Percentiles rank a stretch among this genome's conserved stretches.
Conservation (phyloP, 1,140 invertebrate species). For the Panagrolaimus sp. region DNA sequence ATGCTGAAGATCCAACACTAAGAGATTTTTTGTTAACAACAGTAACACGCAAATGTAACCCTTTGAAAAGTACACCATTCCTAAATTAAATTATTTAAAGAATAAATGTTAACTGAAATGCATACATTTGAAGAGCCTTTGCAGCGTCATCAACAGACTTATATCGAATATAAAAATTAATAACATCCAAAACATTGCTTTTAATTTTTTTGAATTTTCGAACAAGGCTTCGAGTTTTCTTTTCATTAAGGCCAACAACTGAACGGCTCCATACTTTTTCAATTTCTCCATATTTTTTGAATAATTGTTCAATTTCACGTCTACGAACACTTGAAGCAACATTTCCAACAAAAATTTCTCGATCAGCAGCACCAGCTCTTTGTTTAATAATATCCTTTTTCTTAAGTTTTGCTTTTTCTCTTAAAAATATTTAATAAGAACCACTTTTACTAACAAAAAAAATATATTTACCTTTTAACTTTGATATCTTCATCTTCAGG, state of each 20-base stretch:
- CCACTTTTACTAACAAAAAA: not conserved
- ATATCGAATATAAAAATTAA: slow-evolving; percentile 7
- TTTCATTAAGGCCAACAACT: slow-evolving; percentile 7
- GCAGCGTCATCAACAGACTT: not conserved
- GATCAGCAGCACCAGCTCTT: not conserved
- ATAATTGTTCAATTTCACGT: not conserved
- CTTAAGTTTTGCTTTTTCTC: slow-evolving; percentile 4
- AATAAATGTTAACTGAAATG: not conserved
- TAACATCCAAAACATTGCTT: not conserved
- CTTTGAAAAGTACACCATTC: not conserved
- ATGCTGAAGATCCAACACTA: not conserved
- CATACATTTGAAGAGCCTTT: slow-evolving; percentile 6
- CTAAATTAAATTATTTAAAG: not conserved
- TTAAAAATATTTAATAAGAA: not conserved
- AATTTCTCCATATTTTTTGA: slow-evolving; percentile 6
- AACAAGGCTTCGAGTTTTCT: not conserved
- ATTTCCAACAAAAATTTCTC: slow-evolving; percentile 4
- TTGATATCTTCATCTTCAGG: not conserved
- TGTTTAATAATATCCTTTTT: not conserved
- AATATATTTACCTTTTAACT: not conserved
- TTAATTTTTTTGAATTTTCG: slow-evolving; percentile 1
- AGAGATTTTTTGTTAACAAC: not conserved
- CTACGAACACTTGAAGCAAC: not conserved
- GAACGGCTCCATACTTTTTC: slow-evolving; percentile 3
- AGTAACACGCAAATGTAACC: not conserved